Evolutionary conservation across 2,888 invertebrate species (phyloP).

Genomic region (Drosophila mulleri): DNA sequence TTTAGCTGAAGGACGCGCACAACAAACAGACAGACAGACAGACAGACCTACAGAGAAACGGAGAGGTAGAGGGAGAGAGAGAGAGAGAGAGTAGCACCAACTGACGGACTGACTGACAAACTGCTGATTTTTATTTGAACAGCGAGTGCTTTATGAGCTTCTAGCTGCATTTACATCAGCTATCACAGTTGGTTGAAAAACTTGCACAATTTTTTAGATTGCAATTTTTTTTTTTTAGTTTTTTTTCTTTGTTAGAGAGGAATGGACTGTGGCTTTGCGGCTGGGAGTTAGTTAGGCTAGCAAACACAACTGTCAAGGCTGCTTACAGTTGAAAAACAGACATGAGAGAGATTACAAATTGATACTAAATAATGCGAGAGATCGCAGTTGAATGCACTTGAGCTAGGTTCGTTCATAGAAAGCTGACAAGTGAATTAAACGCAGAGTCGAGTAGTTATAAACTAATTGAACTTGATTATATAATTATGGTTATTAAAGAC

Average conservation of each 20-base stretch:
- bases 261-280: not conserved
- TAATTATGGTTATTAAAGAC: not conserved
- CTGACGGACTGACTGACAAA: conserved; percentile 29
- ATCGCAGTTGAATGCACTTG: conserved; percentile 1
- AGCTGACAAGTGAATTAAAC: conserved; percentile 18
- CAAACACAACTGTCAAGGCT: conserved; percentile 42
- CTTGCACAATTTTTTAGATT: not conserved
- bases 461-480: not conserved
- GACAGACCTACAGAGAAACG: conserved; percentile 13
- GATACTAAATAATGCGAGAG: conserved; percentile 7
- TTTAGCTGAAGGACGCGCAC: conserved; percentile 63
- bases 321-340: not conserved
- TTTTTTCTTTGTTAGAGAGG: not conserved
- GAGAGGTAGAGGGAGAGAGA: conserved; percentile 8
- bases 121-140: conserved; percentile 62
- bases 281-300: conserved; percentile 12
- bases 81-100: conserved; percentile 14
- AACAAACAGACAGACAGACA: conserved; percentile 8
- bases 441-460: not conserved
- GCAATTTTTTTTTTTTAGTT: no score
- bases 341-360: not conserved
- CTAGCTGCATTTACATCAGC: conserved; percentile 19
- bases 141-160: conserved; percentile 33
- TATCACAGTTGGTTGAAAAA: conserved; percentile 6
- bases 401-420: not conserved